These are phyloP conservation scores for Daptonema setosum DNA, from an alignment of 2,888 invertebrate genomes.

Conservation along the genomic window DNA sequence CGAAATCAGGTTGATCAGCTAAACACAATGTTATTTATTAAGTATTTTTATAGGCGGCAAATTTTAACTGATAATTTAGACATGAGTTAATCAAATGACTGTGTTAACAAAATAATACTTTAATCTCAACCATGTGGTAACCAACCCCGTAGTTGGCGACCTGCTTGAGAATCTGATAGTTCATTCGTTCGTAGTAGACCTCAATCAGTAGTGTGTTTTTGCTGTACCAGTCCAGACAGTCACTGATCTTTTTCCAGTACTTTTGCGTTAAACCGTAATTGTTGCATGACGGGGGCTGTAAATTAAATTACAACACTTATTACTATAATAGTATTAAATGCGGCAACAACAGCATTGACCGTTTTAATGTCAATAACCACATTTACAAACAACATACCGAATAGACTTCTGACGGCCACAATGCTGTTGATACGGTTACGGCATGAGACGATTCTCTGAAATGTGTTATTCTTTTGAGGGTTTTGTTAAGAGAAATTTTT, in stretches of 20 bases:
- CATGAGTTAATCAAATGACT: not conserved
- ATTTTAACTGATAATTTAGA: not conserved
- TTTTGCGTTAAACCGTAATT: not conserved
- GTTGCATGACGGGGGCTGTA: constrained; percentile 19
- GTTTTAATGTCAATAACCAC: too few species aligned
- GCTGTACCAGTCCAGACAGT: constrained; percentile 16
- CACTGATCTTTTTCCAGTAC: not conserved
- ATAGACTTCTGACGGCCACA: constrained; percentile 22
- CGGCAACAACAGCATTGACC: too few species aligned
- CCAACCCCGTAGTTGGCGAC: constrained; percentile 19
- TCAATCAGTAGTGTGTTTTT: constrained; percentile 27
- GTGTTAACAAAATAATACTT: not conserved
- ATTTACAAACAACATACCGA: constrained; percentile 13
- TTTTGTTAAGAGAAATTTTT: not conserved
- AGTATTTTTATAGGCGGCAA: not conserved
- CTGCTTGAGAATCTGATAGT: constrained; percentile 23
- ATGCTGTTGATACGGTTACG: constrained; percentile 22
- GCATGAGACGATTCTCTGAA: constrained; percentile 18
- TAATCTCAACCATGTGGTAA: not conserved
- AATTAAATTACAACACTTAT: constrained; percentile 4
- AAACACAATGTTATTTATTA: constrained; percentile 1
- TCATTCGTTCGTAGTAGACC: constrained; percentile 28
- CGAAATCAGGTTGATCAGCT: constrained; percentile 28
- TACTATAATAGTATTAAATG: too few species aligned
- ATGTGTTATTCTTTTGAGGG: not conserved